Base-by-base conservation (phyloP, 2,888 invertebrate genomes). In the Aphidoletes aphidimyza region DNA sequence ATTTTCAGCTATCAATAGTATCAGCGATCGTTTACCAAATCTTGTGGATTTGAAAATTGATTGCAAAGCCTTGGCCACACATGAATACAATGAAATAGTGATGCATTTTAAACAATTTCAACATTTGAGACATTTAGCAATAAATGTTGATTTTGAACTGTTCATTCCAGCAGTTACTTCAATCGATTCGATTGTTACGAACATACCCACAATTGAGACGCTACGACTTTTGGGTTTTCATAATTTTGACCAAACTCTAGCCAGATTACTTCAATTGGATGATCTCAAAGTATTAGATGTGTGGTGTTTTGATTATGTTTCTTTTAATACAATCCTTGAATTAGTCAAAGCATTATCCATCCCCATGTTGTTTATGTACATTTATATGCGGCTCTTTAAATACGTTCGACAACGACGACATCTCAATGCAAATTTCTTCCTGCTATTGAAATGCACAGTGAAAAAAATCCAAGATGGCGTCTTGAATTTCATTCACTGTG, bases 1-100 rank as follows among this genome's bases (percentile, higher is more conserved):
- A 69, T 69, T 69, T 69, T 69, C 69, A 69, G 69, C 69, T 69
- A 69, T 69, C 69, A 30, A 69, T 69, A 69, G 34, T 69, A 54
- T 54, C 54, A 54, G 54, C 54, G 69, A 69, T 69, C 34, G 11
- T 30, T 69, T 69, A 30, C 34, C 69, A 69, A 69, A 69, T 30
- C 69, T 69, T 69, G 34, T 69, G 30, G 69, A 69, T 30, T 69
- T 69, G 69, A 69, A 14, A 14, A 30, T 69, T 69, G 69, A 30
- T 69, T 69, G 30, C 30, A 30, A 69, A 30, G 8, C 30, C 69
- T 69, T 69, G 30, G 17, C 34, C 34, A 69, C 34, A 69, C 30
- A 69, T 34, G 69, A 69, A 69, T 69, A 69, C 69, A 69, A 69
- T 69, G 69, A 69, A 69, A 30, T 69, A 30, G 69, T 69, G 34